Conservation (phyloP, 2,797 vertebrate genomes). For the Danionella dracula region DNA sequence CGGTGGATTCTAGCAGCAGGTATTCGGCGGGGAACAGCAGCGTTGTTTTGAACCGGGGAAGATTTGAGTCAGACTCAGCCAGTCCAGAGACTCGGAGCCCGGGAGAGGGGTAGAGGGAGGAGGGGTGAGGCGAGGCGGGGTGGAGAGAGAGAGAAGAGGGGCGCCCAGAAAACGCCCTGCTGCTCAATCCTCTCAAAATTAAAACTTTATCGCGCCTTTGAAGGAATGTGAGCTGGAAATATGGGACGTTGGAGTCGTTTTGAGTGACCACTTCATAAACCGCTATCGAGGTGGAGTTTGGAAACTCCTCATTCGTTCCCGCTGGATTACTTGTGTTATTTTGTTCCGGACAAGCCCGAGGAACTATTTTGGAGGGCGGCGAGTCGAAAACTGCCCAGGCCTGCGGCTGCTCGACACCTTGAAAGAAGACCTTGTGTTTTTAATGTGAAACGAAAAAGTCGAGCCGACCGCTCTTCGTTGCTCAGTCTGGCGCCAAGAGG, state of each 20-base stretch:
- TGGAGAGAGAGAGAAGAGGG: conserved; percentile 47
- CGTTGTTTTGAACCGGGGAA: conserved; percentile 24
- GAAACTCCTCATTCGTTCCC: neutral
- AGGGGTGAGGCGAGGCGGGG: conserved; percentile 28
- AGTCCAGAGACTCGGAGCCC: conserved; percentile 4
- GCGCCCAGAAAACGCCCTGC: conserved; percentile 72
- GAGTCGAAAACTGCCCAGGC: conserved; percentile 62
- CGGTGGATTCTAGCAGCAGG: neutral
- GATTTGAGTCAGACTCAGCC: conserved; percentile 27
- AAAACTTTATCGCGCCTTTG: conserved; percentile 65
- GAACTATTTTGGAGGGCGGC: conserved; percentile 52
- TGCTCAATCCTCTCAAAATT: conserved; percentile 57
- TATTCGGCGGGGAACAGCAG: neutral
- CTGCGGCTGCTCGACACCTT: conserved; percentile 62
- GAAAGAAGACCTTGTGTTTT: conserved; percentile 40
- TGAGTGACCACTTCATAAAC: neutral
- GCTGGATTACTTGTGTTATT: conserved; percentile 54
- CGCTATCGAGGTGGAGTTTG: conserved; percentile 26
- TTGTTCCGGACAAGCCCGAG: conserved; percentile 54
- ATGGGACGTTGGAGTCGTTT: conserved; percentile 35
- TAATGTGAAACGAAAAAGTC: conserved; percentile 54
- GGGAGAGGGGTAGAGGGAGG: conserved; percentile 18
- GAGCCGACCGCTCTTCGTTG: conserved; percentile 5
- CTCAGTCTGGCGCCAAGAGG: conserved; percentile 11
- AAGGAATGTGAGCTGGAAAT: conserved; percentile 36